phyloP scores from a whole-genome alignment of 1,140 invertebrate genomes.

The Drosophila micromelanica region DNA sequence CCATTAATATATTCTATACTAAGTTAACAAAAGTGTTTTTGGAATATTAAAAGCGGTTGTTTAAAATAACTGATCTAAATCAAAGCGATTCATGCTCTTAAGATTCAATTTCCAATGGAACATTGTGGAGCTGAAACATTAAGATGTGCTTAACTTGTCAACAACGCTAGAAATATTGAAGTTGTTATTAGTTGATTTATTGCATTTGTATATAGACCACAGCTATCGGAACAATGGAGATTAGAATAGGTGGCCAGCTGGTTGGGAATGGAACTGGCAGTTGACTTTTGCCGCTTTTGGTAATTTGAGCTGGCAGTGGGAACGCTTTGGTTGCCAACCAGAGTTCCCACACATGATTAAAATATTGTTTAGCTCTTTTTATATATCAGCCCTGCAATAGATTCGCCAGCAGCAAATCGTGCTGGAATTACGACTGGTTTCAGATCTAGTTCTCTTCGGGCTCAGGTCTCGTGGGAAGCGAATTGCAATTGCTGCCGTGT shows the following conservation, averaged over 20 bases:
- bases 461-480: conserved; percentile 57
- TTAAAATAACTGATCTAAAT: no score
- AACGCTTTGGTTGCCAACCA: conserved; percentile 31
- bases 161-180: not conserved
- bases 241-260: not conserved
- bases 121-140: not conserved
- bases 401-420: conserved; percentile 43
- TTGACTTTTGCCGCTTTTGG: conserved; percentile 40
- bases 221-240: conserved; percentile 17
- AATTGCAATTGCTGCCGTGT: conserved; percentile 26
- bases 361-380: conserved; percentile 21
- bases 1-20: no score
- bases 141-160: not conserved
- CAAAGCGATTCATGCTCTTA: no score
- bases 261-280: conserved; percentile 22
- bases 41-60: no score
- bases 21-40: no score
- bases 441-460: conserved; percentile 28
- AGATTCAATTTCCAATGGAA: not conserved
- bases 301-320: conserved; percentile 39
- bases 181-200: conserved; percentile 22
- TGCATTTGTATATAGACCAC: conserved; percentile 1
- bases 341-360: conserved; percentile 72
- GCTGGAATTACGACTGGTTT: conserved; percentile 42
- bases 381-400: not conserved